Conservation (phyloP, 1,140 invertebrate species). For the Pseudomyrmex gracilis region DNA sequence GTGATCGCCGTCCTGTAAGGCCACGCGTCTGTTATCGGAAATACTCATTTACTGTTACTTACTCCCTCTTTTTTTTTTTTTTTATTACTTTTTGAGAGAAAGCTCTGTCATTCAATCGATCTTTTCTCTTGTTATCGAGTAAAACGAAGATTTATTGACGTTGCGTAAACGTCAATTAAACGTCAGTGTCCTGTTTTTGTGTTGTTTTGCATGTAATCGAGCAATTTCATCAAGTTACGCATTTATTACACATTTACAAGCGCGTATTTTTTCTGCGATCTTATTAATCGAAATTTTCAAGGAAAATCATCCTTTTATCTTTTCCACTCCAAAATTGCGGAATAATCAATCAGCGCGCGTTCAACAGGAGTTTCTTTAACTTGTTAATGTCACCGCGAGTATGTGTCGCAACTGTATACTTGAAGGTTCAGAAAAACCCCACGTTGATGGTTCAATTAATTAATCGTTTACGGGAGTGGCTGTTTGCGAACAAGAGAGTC, state of each 20-base stretch:
- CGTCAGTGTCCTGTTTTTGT: background rate
- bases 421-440: background rate
- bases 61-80: conserved; percentile 14
- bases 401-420: conserved; percentile 10
- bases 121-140: background rate
- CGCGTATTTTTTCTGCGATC: too few relatives aligned
- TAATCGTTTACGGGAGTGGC: conserved; percentile 37
- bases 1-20: conserved; percentile 78
- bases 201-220: background rate
- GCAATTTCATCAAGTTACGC: conserved; percentile 6
- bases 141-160: conserved; percentile 44
- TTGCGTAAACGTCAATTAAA: conserved; percentile 33
- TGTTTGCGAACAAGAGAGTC: conserved; percentile 50
- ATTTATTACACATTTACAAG: background rate
- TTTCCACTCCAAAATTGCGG: background rate
- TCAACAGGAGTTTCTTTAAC: background rate
- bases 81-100: conserved; percentile 36
- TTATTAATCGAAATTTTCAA: background rate
- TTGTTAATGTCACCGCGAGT: background rate
- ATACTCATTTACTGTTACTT: conserved; percentile 57
- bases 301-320: background rate
- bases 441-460: conserved; percentile 46
- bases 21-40: conserved; percentile 78
- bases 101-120: conserved; percentile 1
- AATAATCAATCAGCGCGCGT: too few relatives aligned